These are phyloP conservation scores for Sciurus carolinensis DNA, from an alignment of 2,797 vertebrate genomes.

Conservation along the genomic window DNA sequence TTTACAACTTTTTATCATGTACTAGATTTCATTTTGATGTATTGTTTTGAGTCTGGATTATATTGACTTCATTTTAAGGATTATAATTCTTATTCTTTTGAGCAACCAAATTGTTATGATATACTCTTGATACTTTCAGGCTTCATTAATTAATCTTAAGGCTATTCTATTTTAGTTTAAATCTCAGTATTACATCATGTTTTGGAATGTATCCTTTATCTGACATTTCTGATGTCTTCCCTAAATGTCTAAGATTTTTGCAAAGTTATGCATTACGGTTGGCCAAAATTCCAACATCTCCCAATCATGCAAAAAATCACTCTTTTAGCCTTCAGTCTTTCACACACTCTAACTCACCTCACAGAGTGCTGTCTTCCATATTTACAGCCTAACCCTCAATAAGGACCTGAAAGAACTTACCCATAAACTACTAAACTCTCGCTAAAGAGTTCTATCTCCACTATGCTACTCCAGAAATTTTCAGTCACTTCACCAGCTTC, in stretches of 20 bases:
- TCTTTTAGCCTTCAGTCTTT: background rate
- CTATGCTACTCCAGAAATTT: background rate
- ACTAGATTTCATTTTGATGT: background rate
- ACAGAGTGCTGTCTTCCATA: background rate
- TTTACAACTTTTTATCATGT: background rate
- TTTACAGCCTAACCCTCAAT: background rate
- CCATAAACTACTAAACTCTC: background rate
- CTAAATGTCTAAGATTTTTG: background rate
- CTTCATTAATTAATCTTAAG: background rate
- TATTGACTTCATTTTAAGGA: background rate
- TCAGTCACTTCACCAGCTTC: background rate
- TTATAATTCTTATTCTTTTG: background rate
- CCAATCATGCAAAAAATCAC: background rate
- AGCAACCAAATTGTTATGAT: background rate
- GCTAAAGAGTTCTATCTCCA: background rate
- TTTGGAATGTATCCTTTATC: background rate
- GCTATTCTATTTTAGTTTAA: background rate
- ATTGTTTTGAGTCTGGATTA: background rate
- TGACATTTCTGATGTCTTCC: background rate
- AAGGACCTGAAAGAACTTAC: background rate
- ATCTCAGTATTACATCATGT: background rate
- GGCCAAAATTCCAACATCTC: background rate
- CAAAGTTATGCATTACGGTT: background rate
- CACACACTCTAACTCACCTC: background rate
- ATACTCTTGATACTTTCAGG: background rate